Base-by-base conservation (phyloP, 2,797 vertebrate species). In the Danio jaintianensis region DNA sequence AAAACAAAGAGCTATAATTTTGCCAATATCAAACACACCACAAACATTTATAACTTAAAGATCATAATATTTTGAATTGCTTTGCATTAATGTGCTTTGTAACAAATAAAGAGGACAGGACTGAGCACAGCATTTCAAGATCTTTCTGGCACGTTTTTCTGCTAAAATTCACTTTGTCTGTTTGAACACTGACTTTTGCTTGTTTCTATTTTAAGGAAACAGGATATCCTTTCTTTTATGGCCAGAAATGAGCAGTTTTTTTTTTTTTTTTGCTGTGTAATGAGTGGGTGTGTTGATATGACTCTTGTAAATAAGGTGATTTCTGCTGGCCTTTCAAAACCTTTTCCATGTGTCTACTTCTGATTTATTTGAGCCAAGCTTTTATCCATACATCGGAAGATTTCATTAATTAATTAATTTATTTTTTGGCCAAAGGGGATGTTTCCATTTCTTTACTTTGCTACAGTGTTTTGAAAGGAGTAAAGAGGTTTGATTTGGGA, bases 181-280 rank as follows among this genome's bases (percentile, higher is more conserved):
- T 79, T 79, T 71, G 55, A 56, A 62, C 45, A 70, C 68, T 69
- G 69, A 70, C 50, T 78, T 75, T 79, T 68, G 53, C 56, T 12
- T 69, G 52, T 69, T 81, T 55, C 52, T 82, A 79, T 75, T 79
- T 79, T 67, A 48, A 78, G 62, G 69, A 79, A 79, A 80, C 84
- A 79, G 84, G 82, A 83, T 83, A 71, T 81, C 79, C 72, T 48
- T 59, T 72, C 52, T 64, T 82, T 82, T 67, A 58, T 78, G 43
- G 8, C 36, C 7, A 48, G 13, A 48, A 36, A 78, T 16, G 29
- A 59, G 20, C 0, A 52, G 13, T 63, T 79, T 20, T 59, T 55
- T 55, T 55, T 7, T 7, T 47, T 73, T 72, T 72, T 79, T 61
- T 48, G 52, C 62, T 61, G 52, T 50, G 59, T 72, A 79, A 73